phyloP scores from a whole-genome alignment of 2,888 invertebrate species.

The Chrysopilus asiliformis region DNA sequence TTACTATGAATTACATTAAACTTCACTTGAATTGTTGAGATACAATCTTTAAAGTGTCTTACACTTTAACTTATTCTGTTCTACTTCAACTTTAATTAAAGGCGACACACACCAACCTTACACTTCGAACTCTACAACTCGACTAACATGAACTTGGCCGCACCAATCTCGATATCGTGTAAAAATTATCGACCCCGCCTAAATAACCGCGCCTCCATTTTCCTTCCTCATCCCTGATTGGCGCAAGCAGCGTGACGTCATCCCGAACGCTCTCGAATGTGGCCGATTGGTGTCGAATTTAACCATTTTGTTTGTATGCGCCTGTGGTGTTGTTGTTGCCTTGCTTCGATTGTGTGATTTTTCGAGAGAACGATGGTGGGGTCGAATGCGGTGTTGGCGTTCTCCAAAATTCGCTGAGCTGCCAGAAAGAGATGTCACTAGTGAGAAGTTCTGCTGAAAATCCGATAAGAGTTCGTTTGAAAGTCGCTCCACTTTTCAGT shows the following conservation, averaged over 20 bases:
- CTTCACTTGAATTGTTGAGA: too few species aligned
- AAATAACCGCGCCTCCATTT: slow-evolving; percentile 15
- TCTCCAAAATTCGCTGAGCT: too few species aligned
- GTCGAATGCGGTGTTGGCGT: slow-evolving; percentile 6
- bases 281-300: slow-evolving; percentile 15
- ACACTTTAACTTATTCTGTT: too few species aligned
- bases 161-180: slow-evolving; percentile 4
- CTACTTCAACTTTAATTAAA: too few species aligned
- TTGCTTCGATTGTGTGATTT: slow-evolving; percentile 5
- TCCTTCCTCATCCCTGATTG: slow-evolving; percentile 11
- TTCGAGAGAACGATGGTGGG: slow-evolving; percentile 8
- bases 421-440: too few species aligned
- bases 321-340: slow-evolving; percentile 10
- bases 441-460: too few species aligned
- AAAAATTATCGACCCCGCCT: slow-evolving; percentile 16
- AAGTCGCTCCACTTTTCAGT: too few species aligned
- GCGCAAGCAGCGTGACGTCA: slow-evolving; percentile 17
- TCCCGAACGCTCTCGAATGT: slow-evolving; percentile 14
- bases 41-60: too few species aligned
- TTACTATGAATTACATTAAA: too few species aligned
- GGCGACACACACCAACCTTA: too few species aligned
- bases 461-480: too few species aligned
- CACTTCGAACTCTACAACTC: slow-evolving; percentile 18
- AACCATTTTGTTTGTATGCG: slow-evolving; percentile 20
- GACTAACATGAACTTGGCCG: slow-evolving; percentile 17